Percentiles rank a stretch among this genome's conserved stretches.
Conservation (phyloP, 2,888 invertebrate genomes). For the Spialia ferax region DNA sequence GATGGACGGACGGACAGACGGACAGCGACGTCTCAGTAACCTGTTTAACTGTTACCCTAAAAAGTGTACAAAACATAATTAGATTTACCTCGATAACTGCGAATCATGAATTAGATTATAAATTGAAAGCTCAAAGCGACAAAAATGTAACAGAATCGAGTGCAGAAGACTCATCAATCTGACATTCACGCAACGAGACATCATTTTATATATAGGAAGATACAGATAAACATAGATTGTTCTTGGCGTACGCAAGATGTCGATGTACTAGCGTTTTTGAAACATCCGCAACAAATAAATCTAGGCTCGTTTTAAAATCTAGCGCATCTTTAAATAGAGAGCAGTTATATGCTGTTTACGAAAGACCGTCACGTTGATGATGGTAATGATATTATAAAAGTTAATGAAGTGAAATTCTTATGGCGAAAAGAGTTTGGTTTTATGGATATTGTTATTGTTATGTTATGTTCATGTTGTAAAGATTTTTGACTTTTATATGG, state of each 20-base stretch:
- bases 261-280: slow-evolving; percentile 18
- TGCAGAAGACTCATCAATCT: background rate
- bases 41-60: too few species aligned
- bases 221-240: background rate
- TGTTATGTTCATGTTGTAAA: too few species aligned
- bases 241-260: slow-evolving; percentile 20
- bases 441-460: too few species aligned
- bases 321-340: slow-evolving; percentile 15
- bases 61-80: too few species aligned
- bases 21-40: too few species aligned
- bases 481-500: too few species aligned
- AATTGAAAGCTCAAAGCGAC: background rate
- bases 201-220: background rate
- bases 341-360: slow-evolving; percentile 1
- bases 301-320: slow-evolving; percentile 31
- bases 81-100: too few species aligned
- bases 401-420: too few species aligned
- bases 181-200: background rate
- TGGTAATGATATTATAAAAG: too few species aligned
- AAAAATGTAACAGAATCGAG: background rate
- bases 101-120: too few species aligned
- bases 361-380: background rate
- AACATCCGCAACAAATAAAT: slow-evolving; percentile 29
- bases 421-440: too few species aligned
- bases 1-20: too few species aligned